These are phyloP conservation scores for Platycnemis pennipes DNA, from an alignment of 2,888 invertebrate genomes.

Conservation along the genomic window DNA sequence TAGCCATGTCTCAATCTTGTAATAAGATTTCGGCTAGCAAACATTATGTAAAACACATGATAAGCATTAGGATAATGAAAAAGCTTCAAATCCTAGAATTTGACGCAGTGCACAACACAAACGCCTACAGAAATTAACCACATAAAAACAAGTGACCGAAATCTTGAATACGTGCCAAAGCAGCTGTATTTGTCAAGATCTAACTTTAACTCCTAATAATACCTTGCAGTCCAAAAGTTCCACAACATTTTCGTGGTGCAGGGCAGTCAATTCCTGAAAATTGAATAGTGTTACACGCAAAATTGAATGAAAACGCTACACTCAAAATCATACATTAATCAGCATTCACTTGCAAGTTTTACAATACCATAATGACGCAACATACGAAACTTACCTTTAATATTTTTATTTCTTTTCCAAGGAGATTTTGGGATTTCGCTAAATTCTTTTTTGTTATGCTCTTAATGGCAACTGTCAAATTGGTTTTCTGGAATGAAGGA, in stretches of 20 bases:
- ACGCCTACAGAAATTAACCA: slow-evolving; percentile 65
- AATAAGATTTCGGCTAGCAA: not conserved
- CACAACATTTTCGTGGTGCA: slow-evolving; percentile 99
- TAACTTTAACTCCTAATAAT: slow-evolving; percentile 74
- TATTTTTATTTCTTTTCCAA: slow-evolving; percentile 99
- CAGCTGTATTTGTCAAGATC: slow-evolving; percentile 17
- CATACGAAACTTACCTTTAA: slow-evolving; percentile 85
- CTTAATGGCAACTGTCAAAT: slow-evolving; percentile 96
- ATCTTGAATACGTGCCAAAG: not conserved
- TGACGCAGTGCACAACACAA: slow-evolving; percentile 36
- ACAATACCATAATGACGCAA: slow-evolving; percentile 65
- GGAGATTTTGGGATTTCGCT: slow-evolving; percentile 97
- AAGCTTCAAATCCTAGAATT: not conserved
- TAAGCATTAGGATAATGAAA: not conserved
- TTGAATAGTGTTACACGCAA: not conserved
- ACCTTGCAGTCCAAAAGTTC: slow-evolving; percentile 97
- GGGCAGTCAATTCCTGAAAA: slow-evolving; percentile 93
- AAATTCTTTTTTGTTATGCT: slow-evolving; percentile 98
- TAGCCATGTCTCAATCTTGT: not conserved
- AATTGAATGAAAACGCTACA: not conserved
- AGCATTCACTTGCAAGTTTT: slow-evolving; percentile 2
- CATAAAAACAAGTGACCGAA: slow-evolving; percentile 68
- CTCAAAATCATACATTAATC: not conserved
- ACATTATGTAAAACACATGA: not conserved
- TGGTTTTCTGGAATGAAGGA: slow-evolving; percentile 86